Conservation (phyloP, 2,797 vertebrate genomes). For the Xenopus petersii region DNA sequence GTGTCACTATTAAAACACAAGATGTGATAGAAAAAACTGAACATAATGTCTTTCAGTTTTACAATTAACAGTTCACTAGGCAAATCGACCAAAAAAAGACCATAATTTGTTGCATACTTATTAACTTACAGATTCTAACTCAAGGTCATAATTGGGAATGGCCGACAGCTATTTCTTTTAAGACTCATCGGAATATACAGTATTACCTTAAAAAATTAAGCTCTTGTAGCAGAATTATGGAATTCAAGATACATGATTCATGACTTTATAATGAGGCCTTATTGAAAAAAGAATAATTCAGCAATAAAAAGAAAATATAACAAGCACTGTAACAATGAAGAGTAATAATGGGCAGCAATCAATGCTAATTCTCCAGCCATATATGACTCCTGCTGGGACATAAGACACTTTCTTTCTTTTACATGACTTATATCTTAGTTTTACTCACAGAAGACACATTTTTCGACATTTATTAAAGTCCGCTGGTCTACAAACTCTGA, state of each 20-base stretch:
- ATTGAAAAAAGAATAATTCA: neutral
- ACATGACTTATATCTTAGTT: too few species aligned
- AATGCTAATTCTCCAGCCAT: neutral
- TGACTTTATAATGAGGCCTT: neutral
- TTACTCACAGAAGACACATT: too few species aligned
- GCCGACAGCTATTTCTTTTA: slow-evolving; percentile 69
- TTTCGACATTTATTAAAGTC: too few species aligned
- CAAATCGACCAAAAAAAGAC: slow-evolving; percentile 78
- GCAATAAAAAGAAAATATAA: neutral
- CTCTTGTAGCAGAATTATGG: neutral
- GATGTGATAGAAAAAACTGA: slow-evolving; percentile 79
- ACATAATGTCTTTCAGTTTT: slow-evolving; percentile 86
- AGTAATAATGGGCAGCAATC: too few species aligned
- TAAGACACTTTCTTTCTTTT: too few species aligned
- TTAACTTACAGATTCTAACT: slow-evolving; percentile 81
- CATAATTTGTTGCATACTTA: slow-evolving; percentile 84
- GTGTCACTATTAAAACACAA: slow-evolving; percentile 87
- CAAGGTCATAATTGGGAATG: slow-evolving; percentile 79
- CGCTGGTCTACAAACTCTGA: too few species aligned
- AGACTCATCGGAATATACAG: slow-evolving; percentile 59
- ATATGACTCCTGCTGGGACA: neutral
- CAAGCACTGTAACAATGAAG: neutral
- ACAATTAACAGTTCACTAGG: slow-evolving; percentile 86
- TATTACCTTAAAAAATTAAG: neutral
- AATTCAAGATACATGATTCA: neutral